phyloP scores from a whole-genome alignment of 1,140 invertebrate genomes.

The Mamestra configurata region DNA sequence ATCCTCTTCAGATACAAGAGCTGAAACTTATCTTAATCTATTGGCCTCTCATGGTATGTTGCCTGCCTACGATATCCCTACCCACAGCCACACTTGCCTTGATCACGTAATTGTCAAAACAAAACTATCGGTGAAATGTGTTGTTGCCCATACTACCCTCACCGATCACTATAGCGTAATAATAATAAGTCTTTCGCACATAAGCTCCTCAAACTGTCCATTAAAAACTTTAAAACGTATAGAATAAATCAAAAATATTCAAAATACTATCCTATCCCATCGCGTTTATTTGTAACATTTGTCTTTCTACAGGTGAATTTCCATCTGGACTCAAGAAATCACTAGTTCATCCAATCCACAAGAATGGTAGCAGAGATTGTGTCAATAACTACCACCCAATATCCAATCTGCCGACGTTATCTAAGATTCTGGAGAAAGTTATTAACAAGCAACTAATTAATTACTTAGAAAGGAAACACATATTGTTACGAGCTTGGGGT shows the following conservation, averaged over 20 bases:
- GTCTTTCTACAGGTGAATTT: background rate
- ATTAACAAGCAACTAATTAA: too few relatives aligned
- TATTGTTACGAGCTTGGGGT: too few relatives aligned
- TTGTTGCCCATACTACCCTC: too few relatives aligned
- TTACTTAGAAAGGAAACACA: too few relatives aligned
- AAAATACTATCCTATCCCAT: too few relatives aligned
- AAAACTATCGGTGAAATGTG: background rate
- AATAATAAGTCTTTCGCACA: background rate
- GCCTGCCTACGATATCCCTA: background rate
- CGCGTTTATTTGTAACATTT: too few relatives aligned
- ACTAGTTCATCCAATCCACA: background rate
- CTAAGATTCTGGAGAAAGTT: too few relatives aligned
- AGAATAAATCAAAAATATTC: too few relatives aligned
- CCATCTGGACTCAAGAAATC: background rate
- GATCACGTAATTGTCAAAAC: background rate
- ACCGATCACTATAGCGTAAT: slow-evolving; percentile 7
- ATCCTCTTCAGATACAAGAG: background rate
- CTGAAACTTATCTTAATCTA: background rate
- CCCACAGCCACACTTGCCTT: background rate
- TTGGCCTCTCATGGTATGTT: background rate
- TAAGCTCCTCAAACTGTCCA: background rate
- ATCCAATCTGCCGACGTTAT: too few relatives aligned
- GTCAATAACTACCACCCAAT: background rate
- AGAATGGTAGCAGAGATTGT: background rate
- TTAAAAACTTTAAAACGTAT: background rate